These are phyloP conservation scores for Cyphomyrus discorhynchus DNA, from an alignment of 2,113 vertebrate species.

Conservation along the genomic window DNA sequence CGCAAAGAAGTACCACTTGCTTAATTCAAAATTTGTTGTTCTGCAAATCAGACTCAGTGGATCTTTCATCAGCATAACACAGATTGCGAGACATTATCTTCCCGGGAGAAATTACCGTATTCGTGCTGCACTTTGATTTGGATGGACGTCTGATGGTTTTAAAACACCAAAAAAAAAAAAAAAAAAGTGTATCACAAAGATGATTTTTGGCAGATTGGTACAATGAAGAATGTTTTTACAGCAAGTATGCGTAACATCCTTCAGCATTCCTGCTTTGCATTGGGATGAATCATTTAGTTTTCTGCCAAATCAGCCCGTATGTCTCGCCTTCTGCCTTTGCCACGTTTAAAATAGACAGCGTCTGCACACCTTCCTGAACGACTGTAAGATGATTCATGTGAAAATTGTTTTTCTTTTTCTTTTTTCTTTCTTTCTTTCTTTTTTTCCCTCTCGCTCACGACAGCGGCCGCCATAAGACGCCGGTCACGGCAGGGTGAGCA, in stretches of 20 bases:
- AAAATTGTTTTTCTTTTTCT: neutral
- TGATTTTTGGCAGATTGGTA: neutral
- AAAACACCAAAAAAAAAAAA: neutral
- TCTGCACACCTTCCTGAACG: neutral
- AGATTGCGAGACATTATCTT: conserved; percentile 3
- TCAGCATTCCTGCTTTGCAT: neutral
- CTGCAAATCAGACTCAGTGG: neutral
- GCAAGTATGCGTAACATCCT: neutral
- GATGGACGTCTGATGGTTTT: neutral
- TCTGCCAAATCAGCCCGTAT: neutral
- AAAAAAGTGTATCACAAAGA: neutral
- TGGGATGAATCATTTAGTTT: neutral
- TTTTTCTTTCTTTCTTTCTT: neutral
- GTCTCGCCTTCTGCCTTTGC: neutral
- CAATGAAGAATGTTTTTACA: neutral
- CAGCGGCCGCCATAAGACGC: neutral
- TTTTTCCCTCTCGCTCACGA: neutral
- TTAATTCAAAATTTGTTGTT: neutral
- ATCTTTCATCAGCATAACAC: neutral
- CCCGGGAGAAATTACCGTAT: neutral
- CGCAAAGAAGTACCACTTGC: neutral
- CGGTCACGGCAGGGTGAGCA: neutral
- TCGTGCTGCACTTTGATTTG: neutral
- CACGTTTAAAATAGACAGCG: neutral
- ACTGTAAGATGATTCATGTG: neutral